Base-by-base conservation (phyloP, 2,797 vertebrate species). In the Acomys russatus region DNA sequence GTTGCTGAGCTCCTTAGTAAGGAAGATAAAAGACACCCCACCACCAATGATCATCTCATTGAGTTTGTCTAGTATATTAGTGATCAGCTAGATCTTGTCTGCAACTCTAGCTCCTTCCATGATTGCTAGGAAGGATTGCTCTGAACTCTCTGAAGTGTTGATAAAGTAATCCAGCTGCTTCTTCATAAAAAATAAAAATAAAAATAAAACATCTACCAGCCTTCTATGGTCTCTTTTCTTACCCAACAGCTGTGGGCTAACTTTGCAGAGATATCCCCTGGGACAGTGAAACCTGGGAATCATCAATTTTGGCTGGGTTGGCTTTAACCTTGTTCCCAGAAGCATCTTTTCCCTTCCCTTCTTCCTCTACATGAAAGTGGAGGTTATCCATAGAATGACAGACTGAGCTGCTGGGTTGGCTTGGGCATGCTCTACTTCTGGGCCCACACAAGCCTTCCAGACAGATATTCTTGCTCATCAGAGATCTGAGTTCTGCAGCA, bases 1-100 rank as follows among this genome's bases (percentile, higher is more conserved):
- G 98, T 99, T 99, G 98, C 99, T 99, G 96, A 99, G 98, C 93
- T 99, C 99, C 98, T 99, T 99, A 96, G 99, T 99, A 96, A 99
- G 99, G 98, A 99, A 99, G 97, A 99, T 99, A 98, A 99, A 99
- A 0, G 99, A 99, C 99, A 99, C 99, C 44, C 99, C 99, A 54
- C 99, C 99, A 23, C 99, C 99, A 73, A 99, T 99, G 98, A 99
- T 99, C 99, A 99, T 99, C 98, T 99, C 99, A n/a, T 99, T 98
- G 83, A 99, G 99, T 97, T 99, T 98, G 98, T 99, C 99, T 98
- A 99, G 93, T 99, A 99, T 99, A 98, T 99, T 99, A 98, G 98
- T 99, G 98, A 99, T 99, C 97, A 99, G 99, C 98, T 99, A 99
- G 97, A 99, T 99, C 99, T 99, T 99, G 98, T 99, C 99, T 98